phyloP scores from a whole-genome alignment of 2,113 vertebrate genomes.

The Anguilla japonica region DNA sequence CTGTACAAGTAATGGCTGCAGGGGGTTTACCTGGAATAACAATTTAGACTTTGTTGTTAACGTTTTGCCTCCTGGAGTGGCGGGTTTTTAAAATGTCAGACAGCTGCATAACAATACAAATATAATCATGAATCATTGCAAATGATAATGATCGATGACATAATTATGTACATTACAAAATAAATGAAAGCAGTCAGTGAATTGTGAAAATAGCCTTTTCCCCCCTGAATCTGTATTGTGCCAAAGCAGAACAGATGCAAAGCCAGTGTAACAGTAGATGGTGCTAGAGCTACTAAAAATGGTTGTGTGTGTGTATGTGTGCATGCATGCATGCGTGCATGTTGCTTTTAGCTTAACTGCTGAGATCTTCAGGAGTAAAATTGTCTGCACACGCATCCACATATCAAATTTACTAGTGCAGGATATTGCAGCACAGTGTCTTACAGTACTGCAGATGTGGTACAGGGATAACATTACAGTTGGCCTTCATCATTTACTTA shows the following conservation, averaged over 20 bases:
- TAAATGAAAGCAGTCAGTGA: background rate
- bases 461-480: background rate
- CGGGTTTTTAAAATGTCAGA: too few species aligned
- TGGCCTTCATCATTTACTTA: background rate
- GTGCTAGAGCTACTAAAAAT: slow-evolving; percentile 25
- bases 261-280: slow-evolving; percentile 34
- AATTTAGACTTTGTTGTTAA: slow-evolving; percentile 4
- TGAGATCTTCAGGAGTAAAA: background rate
- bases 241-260: background rate
- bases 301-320: background rate
- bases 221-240: background rate
- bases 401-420: background rate
- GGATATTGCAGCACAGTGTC: background rate
- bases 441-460: background rate
- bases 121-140: background rate
- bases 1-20: background rate
- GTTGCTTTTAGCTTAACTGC: background rate
- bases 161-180: background rate
- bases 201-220: background rate
- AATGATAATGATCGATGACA: background rate
- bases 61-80: background rate
- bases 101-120: background rate
- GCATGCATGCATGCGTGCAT: background rate
- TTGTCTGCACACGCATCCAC: background rate
- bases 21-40: background rate